Conservation (phyloP, 2,113 vertebrate species). For the Zapornia atra region DNA sequence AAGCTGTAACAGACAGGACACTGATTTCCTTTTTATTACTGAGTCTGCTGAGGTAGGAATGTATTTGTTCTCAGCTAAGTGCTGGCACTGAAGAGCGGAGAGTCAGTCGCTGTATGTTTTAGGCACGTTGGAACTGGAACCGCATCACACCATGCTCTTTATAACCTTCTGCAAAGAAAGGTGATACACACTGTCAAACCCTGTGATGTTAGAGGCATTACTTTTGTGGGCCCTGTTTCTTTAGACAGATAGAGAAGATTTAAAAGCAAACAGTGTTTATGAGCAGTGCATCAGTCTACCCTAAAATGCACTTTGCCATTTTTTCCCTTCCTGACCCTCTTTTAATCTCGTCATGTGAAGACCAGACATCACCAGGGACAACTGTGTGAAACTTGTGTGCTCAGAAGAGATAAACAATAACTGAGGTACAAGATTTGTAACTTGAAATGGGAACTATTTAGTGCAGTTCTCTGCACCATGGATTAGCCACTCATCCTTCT, state of each 20-base stretch:
- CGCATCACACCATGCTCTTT: accelerated
- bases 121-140: neutral
- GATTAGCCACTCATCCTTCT: neutral
- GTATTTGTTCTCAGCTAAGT: neutral
- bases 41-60: neutral
- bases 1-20: neutral
- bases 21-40: neutral
- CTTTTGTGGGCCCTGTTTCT: neutral
- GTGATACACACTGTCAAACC: neutral
- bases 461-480: neutral
- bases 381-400: neutral
- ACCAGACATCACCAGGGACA: neutral
- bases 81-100: neutral
- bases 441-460: neutral
- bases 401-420: neutral
- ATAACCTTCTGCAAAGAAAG: neutral
- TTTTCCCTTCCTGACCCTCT: neutral
- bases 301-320: neutral
- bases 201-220: neutral
- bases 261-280: neutral
- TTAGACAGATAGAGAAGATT: neutral
- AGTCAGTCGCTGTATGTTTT: neutral
- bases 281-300: neutral
- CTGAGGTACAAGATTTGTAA: neutral
- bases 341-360: neutral